phyloP scores from a whole-genome alignment of 2,113 vertebrate species.

The Bothrops jararaca region DNA sequence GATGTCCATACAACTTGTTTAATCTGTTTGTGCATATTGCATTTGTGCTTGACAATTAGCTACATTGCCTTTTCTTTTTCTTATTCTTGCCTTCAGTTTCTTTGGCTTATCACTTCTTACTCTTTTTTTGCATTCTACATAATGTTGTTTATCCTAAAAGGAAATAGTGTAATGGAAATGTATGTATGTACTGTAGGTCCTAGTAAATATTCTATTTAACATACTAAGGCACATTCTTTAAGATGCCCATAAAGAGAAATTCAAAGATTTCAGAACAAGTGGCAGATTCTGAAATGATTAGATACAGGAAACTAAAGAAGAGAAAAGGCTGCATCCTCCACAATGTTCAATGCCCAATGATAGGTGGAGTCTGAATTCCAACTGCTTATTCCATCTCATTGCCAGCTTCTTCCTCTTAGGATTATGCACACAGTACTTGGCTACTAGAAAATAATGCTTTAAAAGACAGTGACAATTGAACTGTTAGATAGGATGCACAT shows the following conservation, averaged over 20 bases:
- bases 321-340: background rate
- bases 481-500: constrained; percentile 59
- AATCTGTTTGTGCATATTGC: background rate
- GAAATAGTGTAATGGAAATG: background rate
- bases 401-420: background rate
- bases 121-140: background rate
- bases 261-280: background rate
- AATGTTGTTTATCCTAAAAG: background rate
- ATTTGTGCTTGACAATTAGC: background rate
- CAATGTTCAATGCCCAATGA: background rate
- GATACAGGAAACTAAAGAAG: background rate
- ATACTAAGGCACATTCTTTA: background rate
- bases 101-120: background rate
- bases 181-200: background rate
- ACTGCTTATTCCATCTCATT: background rate
- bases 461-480: constrained; percentile 58
- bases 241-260: background rate
- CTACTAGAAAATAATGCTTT: constrained; percentile 36
- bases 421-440: background rate
- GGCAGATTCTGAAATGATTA: background rate
- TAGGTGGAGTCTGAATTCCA: background rate
- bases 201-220: background rate
- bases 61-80: background rate
- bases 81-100: background rate
- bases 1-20: background rate